phyloP scores from a whole-genome alignment of 1,140 invertebrate genomes.

The Pollicipes pollicipes region DNA sequence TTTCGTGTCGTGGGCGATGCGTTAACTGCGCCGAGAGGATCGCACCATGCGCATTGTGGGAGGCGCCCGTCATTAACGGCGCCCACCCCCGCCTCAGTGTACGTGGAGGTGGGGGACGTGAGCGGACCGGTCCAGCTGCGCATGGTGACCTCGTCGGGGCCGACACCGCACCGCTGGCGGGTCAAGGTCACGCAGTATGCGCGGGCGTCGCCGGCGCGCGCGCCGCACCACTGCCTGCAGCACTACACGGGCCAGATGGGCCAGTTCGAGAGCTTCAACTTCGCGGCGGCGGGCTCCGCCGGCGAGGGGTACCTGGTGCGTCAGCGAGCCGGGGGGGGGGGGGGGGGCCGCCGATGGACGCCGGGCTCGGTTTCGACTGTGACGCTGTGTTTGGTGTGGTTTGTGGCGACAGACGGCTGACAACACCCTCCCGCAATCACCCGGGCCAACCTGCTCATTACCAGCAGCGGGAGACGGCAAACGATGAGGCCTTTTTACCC shows the following conservation, averaged over 20 bases:
- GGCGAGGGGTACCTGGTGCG: constrained; percentile 18
- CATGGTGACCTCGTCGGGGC: constrained; percentile 37
- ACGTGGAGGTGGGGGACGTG: constrained; percentile 43
- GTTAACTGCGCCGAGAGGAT: too few species aligned
- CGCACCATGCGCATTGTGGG: neutral
- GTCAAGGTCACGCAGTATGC: constrained; percentile 41
- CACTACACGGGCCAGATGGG: constrained; percentile 41
- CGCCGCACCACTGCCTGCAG: constrained; percentile 45
- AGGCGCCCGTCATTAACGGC: too few species aligned
- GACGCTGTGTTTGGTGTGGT: too few species aligned
- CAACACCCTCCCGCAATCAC: too few species aligned
- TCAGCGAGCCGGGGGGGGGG: constrained; percentile 25
- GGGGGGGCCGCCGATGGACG: too few species aligned
- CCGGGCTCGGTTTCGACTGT: too few species aligned
- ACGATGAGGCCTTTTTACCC: constrained; percentile 5
- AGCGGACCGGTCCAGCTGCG: constrained; percentile 42
- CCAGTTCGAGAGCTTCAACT: constrained; percentile 50
- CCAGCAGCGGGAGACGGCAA: neutral
- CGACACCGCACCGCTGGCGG: constrained; percentile 34
- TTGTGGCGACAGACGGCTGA: too few species aligned
- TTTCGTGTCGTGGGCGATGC: too few species aligned
- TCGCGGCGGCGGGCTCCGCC: constrained; percentile 28
- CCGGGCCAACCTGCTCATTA: too few species aligned
- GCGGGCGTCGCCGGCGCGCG: constrained; percentile 29
- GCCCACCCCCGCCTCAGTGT: constrained; percentile 34